Percentiles rank a stretch among this genome's conserved stretches.
Conservation (phyloP, 2,888 invertebrate species). For the Morinoia aosen region DNA sequence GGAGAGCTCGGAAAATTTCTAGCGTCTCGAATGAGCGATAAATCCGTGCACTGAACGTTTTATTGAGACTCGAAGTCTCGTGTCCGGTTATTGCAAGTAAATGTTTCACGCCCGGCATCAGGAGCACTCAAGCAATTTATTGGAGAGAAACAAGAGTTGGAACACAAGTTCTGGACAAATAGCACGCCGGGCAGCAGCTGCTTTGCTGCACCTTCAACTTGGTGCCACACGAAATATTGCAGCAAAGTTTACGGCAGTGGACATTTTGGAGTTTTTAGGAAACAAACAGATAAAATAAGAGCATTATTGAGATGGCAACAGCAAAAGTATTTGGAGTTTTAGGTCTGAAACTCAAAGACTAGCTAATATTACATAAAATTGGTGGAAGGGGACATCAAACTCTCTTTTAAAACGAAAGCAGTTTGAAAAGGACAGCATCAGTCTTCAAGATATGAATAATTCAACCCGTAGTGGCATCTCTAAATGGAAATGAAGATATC, state of each 20-base stretch:
- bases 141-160: neutral
- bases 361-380: neutral
- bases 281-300: neutral
- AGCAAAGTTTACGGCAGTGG: neutral
- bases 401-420: neutral
- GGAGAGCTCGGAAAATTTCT: slow-evolving; percentile 4
- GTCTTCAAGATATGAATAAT: neutral
- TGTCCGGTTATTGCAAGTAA: neutral
- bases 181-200: neutral
- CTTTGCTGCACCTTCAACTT: neutral
- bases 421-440: neutral
- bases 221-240: neutral
- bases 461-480: neutral
- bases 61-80: slow-evolving; percentile 20
- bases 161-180: neutral
- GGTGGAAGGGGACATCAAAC: neutral
- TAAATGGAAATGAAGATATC: no score
- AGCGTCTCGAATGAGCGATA: slow-evolving; percentile 27
- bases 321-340: neutral
- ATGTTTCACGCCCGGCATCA: neutral
- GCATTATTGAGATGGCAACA: neutral
- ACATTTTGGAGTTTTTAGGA: neutral
- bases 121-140: neutral
- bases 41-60: neutral
- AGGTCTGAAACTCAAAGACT: neutral